Percentiles rank a stretch among this genome's conserved stretches.
These are phyloP conservation scores for Tupaia tana DNA, from an alignment of 2,113 vertebrate genomes.

Conservation along the genomic window DNA sequence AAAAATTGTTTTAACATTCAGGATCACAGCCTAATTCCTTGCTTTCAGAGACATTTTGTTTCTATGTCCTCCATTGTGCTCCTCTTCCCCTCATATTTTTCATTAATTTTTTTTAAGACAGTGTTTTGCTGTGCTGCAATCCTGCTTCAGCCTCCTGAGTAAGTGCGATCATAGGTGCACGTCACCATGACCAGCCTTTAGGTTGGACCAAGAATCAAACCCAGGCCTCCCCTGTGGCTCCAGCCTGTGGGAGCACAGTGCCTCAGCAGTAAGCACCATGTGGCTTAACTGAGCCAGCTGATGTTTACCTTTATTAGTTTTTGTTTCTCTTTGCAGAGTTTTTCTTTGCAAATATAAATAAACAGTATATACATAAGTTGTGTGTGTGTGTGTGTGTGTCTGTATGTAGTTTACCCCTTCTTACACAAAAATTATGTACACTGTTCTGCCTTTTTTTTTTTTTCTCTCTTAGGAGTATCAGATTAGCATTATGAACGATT, in stretches of 20 bases:
- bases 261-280: too few species aligned
- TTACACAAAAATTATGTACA: not conserved
- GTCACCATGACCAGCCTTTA: too few species aligned
- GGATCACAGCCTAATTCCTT: not conserved
- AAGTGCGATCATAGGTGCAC: too few species aligned
- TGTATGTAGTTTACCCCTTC: not conserved
- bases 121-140: too few species aligned
- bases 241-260: too few species aligned
- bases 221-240: too few species aligned
- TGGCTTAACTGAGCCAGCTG: not conserved
- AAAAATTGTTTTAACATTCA: not conserved
- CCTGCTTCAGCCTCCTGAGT: too few species aligned
- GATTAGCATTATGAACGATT: conserved; percentile 13
- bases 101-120: too few species aligned
- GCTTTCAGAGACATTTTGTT: not conserved
- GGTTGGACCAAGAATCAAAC: too few species aligned
- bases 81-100: not conserved
- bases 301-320: conserved; percentile 44
- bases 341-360: conserved; percentile 8
- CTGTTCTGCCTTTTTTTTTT: not conserved
- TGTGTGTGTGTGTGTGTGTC: not conserved
- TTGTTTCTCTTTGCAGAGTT: not conserved
- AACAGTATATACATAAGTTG: not conserved
- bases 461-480: conserved; percentile 36
- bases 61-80: not conserved